Percentiles rank a stretch among this genome's conserved stretches.
phyloP scores from a whole-genome alignment of 2,797 vertebrate genomes.

The Pygocentrus nattereri region DNA sequence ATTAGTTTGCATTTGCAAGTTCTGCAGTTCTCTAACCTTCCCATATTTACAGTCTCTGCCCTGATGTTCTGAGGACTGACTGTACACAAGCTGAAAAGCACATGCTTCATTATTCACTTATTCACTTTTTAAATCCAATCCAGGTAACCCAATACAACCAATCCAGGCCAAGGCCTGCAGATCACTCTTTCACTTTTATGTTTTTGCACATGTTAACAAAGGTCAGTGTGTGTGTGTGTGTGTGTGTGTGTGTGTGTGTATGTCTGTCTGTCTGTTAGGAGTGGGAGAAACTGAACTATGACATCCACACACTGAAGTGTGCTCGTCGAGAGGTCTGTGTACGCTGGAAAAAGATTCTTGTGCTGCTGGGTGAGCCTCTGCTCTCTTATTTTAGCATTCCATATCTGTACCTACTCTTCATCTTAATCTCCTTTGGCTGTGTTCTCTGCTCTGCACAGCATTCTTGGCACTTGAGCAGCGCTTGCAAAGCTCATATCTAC shows the following conservation, averaged over 20 bases:
- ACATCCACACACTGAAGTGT: constrained; percentile 86
- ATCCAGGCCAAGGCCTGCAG: neutral
- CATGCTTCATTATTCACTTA: constrained; percentile 40
- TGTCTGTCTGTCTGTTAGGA: constrained; percentile 75
- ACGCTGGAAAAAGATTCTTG: constrained; percentile 89
- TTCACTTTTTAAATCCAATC: constrained; percentile 19
- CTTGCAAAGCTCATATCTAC: constrained; percentile 1
- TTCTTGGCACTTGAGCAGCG: constrained; percentile 2
- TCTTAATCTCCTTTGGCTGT: neutral
- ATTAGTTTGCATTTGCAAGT: neutral
- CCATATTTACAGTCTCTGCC: neutral
- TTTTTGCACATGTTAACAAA: no score
- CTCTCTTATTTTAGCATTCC: neutral
- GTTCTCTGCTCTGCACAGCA: constrained; percentile 19
- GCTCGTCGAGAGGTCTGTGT: constrained; percentile 84
- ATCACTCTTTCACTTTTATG: neutral
- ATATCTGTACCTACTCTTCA: neutral
- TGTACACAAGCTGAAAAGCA: constrained; percentile 7
- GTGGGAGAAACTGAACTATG: constrained; percentile 94
- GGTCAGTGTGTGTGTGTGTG: neutral
- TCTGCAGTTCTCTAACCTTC: neutral
- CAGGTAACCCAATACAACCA: constrained; percentile 8
- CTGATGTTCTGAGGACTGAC: neutral
- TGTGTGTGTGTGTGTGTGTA: constrained; percentile 46
- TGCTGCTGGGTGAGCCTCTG: constrained; percentile 84